Conservation (phyloP, 2,113 vertebrate species). For the Suncus etruscus region DNA sequence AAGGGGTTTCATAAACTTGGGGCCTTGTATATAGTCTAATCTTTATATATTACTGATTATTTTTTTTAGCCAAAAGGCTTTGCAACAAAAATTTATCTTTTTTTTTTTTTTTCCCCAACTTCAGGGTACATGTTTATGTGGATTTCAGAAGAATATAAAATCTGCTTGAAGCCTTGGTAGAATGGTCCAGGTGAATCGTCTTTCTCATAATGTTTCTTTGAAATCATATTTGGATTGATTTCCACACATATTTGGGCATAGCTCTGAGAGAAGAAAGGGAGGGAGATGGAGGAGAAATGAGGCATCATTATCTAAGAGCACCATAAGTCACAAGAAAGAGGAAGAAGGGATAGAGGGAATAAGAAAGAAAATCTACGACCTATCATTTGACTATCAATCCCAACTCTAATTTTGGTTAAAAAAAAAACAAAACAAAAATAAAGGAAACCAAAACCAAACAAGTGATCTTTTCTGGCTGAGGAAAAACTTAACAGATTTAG, state of each 20-base stretch:
- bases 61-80: constrained; percentile 19
- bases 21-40: constrained; percentile 18
- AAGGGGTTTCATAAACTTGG: not conserved
- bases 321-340: not conserved
- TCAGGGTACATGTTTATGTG: constrained; percentile 37
- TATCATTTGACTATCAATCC: not conserved
- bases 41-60: constrained; percentile 8
- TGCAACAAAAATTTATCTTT: constrained; percentile 8
- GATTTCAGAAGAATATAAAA: constrained; percentile 44
- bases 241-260: constrained; percentile 44
- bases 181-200: constrained; percentile 9
- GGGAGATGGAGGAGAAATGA: not conserved
- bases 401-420: not conserved
- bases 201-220: constrained; percentile 48
- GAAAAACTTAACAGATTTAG: constrained; percentile 3
- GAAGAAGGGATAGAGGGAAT: not conserved
- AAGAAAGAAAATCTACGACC: not conserved
- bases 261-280: not conserved
- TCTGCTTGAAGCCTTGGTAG: not conserved
- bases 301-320: not conserved
- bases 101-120: constrained; percentile 24
- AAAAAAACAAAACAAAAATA: constrained; percentile 3
- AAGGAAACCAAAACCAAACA: not conserved
- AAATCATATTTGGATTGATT: constrained; percentile 56
- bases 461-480: not conserved